Evolutionary conservation across 2,797 vertebrate species (phyloP).

Genomic region (Takifugu rubripes): DNA sequence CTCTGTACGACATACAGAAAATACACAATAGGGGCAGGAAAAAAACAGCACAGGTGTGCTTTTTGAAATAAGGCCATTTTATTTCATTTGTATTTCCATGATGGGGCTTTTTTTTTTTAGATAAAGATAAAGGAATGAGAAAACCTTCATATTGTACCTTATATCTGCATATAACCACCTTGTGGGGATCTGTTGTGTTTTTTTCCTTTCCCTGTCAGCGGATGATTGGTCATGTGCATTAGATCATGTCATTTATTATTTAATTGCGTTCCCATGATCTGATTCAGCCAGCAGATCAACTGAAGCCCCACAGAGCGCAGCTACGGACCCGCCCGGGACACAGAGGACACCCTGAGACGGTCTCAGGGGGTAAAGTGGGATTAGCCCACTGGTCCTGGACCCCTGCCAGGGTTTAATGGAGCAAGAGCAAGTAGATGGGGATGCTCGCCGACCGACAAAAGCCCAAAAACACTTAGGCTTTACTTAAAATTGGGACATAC

Average conservation of each 20-base stretch:
- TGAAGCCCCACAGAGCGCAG: background rate
- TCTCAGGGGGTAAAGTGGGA: constrained; percentile 67
- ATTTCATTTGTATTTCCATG: too few species aligned
- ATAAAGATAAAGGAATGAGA: too few species aligned
- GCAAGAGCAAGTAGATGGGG: constrained; percentile 60
- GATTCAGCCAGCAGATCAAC: constrained; percentile 11
- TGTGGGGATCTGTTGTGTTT: too few species aligned
- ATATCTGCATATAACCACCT: too few species aligned
- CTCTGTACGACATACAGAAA: too few species aligned
- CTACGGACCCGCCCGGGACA: background rate
- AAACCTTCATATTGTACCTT: too few species aligned
- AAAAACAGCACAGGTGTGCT: too few species aligned
- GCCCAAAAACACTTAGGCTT: constrained; percentile 52
- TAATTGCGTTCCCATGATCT: constrained; percentile 10
- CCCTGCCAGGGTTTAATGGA: constrained; percentile 67
- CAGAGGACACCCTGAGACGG: constrained; percentile 40
- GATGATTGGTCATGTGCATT: background rate
- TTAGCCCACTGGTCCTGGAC: constrained; percentile 57
- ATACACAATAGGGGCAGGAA: too few species aligned
- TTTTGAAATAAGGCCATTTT: too few species aligned
- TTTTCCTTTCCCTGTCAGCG: too few species aligned
- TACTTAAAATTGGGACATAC: constrained; percentile 64
- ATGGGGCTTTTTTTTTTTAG: too few species aligned
- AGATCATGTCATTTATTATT: constrained; percentile 9
- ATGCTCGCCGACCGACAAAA: constrained; percentile 52